Base-by-base conservation (phyloP, 2,888 invertebrate species). In the Spicauda simplicius region DNA sequence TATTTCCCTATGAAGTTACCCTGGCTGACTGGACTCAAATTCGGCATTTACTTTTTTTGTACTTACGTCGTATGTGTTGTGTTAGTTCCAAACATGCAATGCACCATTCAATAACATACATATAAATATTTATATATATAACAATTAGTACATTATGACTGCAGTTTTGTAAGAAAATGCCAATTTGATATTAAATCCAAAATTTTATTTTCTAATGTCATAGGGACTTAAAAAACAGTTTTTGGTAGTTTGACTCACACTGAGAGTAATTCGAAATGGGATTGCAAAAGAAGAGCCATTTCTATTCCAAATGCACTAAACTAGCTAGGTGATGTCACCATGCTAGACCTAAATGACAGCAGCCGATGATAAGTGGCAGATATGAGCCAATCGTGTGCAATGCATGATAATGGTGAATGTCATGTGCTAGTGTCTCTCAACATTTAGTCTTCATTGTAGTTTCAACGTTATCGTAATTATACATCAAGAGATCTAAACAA, bases 241-340 rank as follows among this genome's bases (percentile, higher is more conserved):
- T 59, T 7, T 16, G 10, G 25, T 53, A 8, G 25, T 8, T 55
- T 48, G 12, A 8, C 52, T 67, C 45, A 45, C 12, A 50, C 55
- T 4, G n/a, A 48, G 73, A 73, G 72, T 69, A 73, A 83, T 87
- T 86, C 87, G 88, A 85, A 85, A 84, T 81, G 80, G 62, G 87
- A 86, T 86, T 77, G 72, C 87, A 90, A 89, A 88, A 4, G 88
- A 87, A 79, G 83, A 86, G 84, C 70, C 69, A 70, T 74, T 72
- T 69, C 45, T 61, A 55, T 71, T 60, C 61, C 62, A 58, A 58
- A 89, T 89, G 87, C 89, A 86, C 90, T 91, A 90, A 87, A 77
- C 83, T 88, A 88, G 89, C 90, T 88, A 90, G 90, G 90, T 90
- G 86, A 85, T 81, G 83, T 81, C 90, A 91, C 90, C 90, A 87